Percentiles rank a stretch among this genome's conserved stretches.
Conservation (phyloP, 2,113 vertebrate species). For the Rhinopomastus cyanomelas region DNA sequence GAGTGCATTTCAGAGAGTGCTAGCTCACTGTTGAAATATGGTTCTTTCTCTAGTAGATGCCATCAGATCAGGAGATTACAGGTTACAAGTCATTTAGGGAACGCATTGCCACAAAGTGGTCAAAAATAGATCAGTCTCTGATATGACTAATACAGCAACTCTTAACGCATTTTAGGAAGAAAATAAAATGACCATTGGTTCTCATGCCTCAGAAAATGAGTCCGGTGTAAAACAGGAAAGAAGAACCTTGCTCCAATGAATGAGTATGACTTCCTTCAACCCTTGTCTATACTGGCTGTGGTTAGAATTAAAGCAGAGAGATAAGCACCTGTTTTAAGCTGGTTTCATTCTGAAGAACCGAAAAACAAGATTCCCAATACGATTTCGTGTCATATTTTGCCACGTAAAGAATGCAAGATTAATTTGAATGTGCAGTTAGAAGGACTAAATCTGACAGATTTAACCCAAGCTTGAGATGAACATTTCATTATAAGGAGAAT, state of each 20-base stretch:
- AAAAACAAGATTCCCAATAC: background rate
- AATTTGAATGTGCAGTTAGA: background rate
- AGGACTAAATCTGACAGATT: background rate
- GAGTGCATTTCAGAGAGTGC: background rate
- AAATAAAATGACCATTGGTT: background rate
- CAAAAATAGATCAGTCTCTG: slow-evolving; percentile 20
- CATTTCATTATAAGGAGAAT: background rate
- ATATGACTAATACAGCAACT: background rate
- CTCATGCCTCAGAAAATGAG: background rate
- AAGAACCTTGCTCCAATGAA: background rate
- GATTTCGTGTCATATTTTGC: background rate
- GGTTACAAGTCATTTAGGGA: background rate
- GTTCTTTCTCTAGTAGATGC: background rate
- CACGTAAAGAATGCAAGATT: background rate
- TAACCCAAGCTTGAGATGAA: background rate
- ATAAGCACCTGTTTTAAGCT: background rate
- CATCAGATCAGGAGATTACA: background rate
- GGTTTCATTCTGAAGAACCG: background rate
- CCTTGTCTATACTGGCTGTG: background rate
- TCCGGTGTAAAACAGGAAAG: background rate
- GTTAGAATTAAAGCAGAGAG: background rate
- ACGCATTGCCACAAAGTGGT: background rate
- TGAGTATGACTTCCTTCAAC: background rate
- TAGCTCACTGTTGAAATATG: background rate
- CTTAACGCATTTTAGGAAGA: background rate